Evolutionary conservation across 2,113 vertebrate genomes (phyloP).

Genomic region (Dinomys branickii): DNA sequence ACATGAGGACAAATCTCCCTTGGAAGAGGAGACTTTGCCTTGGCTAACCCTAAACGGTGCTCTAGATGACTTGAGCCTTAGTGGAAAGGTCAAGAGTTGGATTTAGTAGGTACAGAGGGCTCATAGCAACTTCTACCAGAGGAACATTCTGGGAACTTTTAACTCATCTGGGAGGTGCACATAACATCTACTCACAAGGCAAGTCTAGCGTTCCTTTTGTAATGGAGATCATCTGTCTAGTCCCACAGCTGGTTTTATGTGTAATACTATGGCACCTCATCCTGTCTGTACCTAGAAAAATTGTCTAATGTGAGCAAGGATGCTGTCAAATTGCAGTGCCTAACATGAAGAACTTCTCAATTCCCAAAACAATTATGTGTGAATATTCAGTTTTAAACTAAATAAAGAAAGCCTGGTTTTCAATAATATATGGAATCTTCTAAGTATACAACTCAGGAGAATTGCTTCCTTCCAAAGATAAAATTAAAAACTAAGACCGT

Average conservation of each 20-base stretch:
- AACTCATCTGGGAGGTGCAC: neutral
- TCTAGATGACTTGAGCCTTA: neutral
- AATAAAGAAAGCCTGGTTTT: neutral
- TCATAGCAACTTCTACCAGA: neutral
- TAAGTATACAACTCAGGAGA: neutral
- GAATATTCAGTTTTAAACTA: neutral
- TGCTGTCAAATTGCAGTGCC: neutral
- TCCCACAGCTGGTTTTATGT: neutral
- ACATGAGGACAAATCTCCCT: neutral
- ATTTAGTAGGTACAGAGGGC: neutral
- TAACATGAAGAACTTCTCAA: neutral
- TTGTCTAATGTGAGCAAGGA: neutral
- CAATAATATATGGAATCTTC: neutral
- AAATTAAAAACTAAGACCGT: neutral
- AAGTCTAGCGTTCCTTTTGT: neutral
- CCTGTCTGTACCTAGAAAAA: neutral
- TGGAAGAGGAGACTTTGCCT: neutral
- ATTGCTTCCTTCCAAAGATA: neutral
- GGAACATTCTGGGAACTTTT: neutral
- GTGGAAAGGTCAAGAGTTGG: neutral
- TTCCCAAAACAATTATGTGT: neutral
- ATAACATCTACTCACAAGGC: neutral
- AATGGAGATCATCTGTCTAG: neutral
- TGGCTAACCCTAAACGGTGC: neutral
- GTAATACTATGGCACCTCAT: too few species aligned